Evolutionary conservation across 2,888 invertebrate genomes (phyloP).

Genomic region (Uropetala carovei): DNA sequence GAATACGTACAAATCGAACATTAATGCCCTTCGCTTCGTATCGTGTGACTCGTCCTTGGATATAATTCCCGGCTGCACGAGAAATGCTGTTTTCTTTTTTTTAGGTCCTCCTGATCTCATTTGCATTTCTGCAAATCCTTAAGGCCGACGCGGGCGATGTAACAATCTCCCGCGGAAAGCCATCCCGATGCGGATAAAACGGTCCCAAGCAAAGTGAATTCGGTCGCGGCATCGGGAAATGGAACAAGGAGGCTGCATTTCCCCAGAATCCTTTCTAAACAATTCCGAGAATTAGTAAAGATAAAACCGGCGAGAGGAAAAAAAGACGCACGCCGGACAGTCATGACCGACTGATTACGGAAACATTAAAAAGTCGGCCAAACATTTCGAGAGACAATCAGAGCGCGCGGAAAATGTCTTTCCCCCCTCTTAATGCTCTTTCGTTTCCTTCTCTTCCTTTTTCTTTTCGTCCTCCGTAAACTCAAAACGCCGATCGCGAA

Average conservation of each 20-base stretch:
- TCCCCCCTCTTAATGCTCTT: constrained; percentile 23
- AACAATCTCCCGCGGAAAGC: background rate
- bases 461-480: background rate
- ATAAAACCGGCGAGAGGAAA: background rate
- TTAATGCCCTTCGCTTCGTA: background rate
- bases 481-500: background rate
- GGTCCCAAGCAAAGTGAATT: background rate
- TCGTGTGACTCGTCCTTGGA: background rate
- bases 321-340: background rate
- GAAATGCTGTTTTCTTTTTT: background rate
- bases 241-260: background rate
- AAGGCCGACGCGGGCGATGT: background rate
- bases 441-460: background rate
- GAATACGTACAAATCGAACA: constrained; percentile 16
- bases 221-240: background rate
- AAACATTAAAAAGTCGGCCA: constrained; percentile 20
- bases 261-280: background rate
- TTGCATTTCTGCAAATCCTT: background rate
- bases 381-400: constrained; percentile 34
- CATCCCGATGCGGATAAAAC: background rate
- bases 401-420: constrained; percentile 43
- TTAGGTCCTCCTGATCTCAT: background rate
- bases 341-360: constrained; percentile 21
- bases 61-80: background rate
- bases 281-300: background rate